phyloP scores from a whole-genome alignment of 1,140 invertebrate species.

The Drosophila bifasciata region DNA sequence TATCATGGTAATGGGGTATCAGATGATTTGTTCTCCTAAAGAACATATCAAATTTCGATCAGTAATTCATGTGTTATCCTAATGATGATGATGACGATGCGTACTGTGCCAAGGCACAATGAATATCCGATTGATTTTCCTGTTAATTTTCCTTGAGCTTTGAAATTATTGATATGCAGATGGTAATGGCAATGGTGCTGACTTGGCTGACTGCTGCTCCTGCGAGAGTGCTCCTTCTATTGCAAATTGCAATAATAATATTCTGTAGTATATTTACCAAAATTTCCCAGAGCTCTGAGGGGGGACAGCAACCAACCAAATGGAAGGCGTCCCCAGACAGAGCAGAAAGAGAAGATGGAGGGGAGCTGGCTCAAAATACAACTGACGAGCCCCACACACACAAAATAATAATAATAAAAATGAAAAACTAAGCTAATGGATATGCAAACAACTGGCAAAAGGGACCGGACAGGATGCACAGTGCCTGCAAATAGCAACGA shows the following conservation, averaged over 20 bases:
- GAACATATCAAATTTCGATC: constrained; percentile 20
- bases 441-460: constrained; percentile 64
- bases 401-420: constrained; percentile 36
- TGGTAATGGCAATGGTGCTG: constrained; percentile 20
- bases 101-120: constrained; percentile 1
- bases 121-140: constrained; percentile 22
- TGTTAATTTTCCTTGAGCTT: constrained; percentile 12
- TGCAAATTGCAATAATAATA: constrained; percentile 12
- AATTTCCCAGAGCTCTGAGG: constrained; percentile 14
- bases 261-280: constrained; percentile 35
- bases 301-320: constrained; percentile 29
- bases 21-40: constrained; percentile 14
- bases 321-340: constrained; percentile 25
- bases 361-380: constrained; percentile 28
- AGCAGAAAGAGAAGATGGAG: no score
- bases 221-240: background rate
- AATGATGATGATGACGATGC: constrained; percentile 17
- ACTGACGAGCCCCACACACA: constrained; percentile 30
- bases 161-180: constrained; percentile 33
- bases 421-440: constrained; percentile 54
- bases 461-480: constrained; percentile 55
- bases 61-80: constrained; percentile 23
- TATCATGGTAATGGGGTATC: no score
- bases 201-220: background rate
- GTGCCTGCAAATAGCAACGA: constrained; percentile 57